These are phyloP conservation scores for Gnathonemus longibarbis DNA, from an alignment of 2,113 vertebrate species.

Conservation along the genomic window DNA sequence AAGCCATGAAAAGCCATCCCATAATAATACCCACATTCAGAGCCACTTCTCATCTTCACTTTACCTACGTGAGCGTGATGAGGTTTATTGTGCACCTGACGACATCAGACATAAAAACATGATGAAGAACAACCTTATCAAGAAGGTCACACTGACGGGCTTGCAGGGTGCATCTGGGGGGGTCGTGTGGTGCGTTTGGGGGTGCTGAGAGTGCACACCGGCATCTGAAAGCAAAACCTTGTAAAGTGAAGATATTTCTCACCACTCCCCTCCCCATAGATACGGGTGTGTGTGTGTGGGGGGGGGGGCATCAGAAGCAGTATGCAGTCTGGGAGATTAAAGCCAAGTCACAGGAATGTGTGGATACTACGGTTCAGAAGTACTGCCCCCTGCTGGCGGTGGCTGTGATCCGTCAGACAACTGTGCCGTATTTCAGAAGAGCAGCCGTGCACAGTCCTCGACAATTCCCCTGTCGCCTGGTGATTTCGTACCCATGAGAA, in stretches of 20 bases:
- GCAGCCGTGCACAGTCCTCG: not conserved
- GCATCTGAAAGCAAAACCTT: not conserved
- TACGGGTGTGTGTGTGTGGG: not conserved
- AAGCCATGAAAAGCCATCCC: not conserved
- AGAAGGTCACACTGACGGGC: not conserved
- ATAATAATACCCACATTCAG: not conserved
- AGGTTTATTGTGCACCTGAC: not conserved
- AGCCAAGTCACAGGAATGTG: not conserved
- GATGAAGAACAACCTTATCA: not conserved
- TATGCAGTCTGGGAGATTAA: not conserved
- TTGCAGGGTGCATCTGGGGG: not conserved
- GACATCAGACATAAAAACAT: not conserved
- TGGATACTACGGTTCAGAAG: not conserved
- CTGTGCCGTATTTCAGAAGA: conserved; percentile 19
- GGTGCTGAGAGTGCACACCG: not conserved
- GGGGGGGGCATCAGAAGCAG: not conserved
- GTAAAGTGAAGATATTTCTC: not conserved
- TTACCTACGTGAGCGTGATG: not conserved
- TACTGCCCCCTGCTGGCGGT: not conserved
- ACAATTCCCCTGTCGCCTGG: not conserved
- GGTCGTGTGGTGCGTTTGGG: not conserved
- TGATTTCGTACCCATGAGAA: conserved; percentile 13
- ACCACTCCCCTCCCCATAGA: too few relatives aligned
- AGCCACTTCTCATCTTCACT: not conserved
- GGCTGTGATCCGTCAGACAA: not conserved